Evolutionary conservation across 2,797 vertebrate genomes (phyloP), one percentile per base, ranked within the genome.

Genomic region (Rousettus madagascariensis): DNA sequence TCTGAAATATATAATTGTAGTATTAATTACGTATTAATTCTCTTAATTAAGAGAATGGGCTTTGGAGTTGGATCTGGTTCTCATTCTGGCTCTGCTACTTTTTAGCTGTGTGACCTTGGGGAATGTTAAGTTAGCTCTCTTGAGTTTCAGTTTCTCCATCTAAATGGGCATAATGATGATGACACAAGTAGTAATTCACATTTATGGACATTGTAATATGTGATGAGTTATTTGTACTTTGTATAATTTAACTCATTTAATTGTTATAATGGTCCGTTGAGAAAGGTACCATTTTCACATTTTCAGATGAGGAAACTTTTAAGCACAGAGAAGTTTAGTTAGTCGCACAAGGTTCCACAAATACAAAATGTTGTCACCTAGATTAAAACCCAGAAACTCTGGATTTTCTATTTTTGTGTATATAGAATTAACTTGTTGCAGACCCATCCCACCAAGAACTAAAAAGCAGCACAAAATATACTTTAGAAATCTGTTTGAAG

Each of bases 121-220:
- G 43, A 96, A 53, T 49, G 91, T 96, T 92, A 95, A 87, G 97
- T 97, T 97, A 96, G 98, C 79, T 79, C 79, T 79, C 95, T 96
- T 96, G 49, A 72, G 49, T 80, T 97, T 95, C 13, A 49, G 99
- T 82, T 80, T 91, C 26, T 49, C 33, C 30, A 15, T 75, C 4
- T 75, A 51, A 51, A 43, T 1, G 6, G 55, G 15, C 33, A 57
- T 91, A 72, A 51, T 51, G 49, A 75, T 59, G 33, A 71, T 53
- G 65, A 68, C 61, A 90, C 2, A 69, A 85, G 80, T 46, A 92
- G 65, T 79, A 33, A 24, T 33, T 91, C 30, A 98, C 99, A 53
- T 74, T 59, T 53, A 49, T 80, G 49, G 74, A 6, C n/a, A 13
- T 66, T 59, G 24, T 75, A 53, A 24, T 63, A 30, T 49, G 28